Evolutionary conservation across 2,797 vertebrate genomes (phyloP).

Genomic region (Muscicapa comitata): DNA sequence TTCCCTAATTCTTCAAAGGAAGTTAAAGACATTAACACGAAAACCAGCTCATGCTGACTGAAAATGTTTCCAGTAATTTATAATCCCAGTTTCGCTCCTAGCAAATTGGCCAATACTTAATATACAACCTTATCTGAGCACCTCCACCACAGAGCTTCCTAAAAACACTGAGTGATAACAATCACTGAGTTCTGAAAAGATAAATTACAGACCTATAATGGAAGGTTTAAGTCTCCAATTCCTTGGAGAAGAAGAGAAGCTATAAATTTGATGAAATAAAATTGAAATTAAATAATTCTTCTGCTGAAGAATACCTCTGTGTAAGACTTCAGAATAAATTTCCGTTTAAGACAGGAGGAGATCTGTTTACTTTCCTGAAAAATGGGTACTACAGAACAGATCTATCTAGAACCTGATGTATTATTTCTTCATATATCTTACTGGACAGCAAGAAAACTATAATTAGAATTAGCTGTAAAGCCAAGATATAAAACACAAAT

Average conservation of each 20-base stretch:
- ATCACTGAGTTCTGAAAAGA: background rate
- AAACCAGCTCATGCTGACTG: background rate
- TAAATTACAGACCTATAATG: conserved; percentile 32
- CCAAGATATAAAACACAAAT: background rate
- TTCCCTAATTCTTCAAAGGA: background rate
- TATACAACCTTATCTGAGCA: conserved; percentile 11
- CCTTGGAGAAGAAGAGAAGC: background rate
- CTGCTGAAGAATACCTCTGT: background rate
- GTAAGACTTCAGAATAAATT: conserved; percentile 56
- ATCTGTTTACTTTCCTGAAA: conserved; percentile 30
- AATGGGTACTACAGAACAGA: background rate
- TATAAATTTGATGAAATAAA: conserved; percentile 51
- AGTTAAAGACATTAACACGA: background rate
- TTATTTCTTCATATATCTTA: background rate
- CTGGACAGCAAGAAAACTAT: background rate
- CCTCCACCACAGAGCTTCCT: conserved; percentile 1
- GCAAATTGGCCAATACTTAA: background rate
- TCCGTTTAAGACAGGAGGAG: background rate
- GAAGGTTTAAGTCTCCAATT: conserved; percentile 4
- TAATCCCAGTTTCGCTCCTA: background rate
- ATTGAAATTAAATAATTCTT: background rate
- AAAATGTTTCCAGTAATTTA: background rate
- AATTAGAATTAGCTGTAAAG: background rate
- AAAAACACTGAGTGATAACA: conserved; percentile 35
- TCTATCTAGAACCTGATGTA: background rate